Base-by-base conservation (phyloP, 2,888 invertebrate genomes). In the Drosophila monieri region DNA sequence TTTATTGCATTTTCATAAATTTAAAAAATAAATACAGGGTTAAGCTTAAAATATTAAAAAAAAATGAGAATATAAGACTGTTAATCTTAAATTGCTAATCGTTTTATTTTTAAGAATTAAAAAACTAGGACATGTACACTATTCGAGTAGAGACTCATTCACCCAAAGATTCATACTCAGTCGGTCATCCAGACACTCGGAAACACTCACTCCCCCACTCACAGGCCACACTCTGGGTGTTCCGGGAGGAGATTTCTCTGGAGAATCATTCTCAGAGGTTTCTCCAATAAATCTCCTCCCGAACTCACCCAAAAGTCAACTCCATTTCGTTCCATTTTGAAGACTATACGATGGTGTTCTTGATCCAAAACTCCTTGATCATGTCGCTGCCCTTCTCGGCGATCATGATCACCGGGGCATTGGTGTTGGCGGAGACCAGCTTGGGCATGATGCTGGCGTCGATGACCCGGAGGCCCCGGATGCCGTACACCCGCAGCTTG, bases 381-480 rank as follows among this genome's bases (percentile, higher is more conserved):
- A 97, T 93, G 88, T 97, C 97, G 9, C 97, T 94, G 0, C 96
- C 97, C 90, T 97, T 97, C 89, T 97, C 97, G 0, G 95, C 97
- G 48, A 97, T 95, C 97, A 97, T 97, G 30, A 97, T 96, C 0
- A 94, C 94, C 0, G 97, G 97, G 0, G 96, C 97, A 85, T 97
- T 97, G 0, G 97, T 97, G 77, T 97, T 97, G 0, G 96, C 96
- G 76, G 96, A 96, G 0, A 97, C 96, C 73, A 96, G 91, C 75
- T 94, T 96, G 0, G 97, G 97, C 96, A 97, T 97, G 21, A 97
- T 95, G 58, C 96, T 96, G 0, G 96, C 97, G 85, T 97, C 97
- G 67, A 96, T 95, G 0, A 97, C 97, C 12, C 97, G 92, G 4
- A 97, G 90, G 0, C 96, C 96, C 73, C 94, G 94, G 0, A 97